A percentile compares a stretch with the other conserved stretches of the same genome.
Conservation (phyloP, 2,888 invertebrate species). For the Chloromyia formosa region DNA sequence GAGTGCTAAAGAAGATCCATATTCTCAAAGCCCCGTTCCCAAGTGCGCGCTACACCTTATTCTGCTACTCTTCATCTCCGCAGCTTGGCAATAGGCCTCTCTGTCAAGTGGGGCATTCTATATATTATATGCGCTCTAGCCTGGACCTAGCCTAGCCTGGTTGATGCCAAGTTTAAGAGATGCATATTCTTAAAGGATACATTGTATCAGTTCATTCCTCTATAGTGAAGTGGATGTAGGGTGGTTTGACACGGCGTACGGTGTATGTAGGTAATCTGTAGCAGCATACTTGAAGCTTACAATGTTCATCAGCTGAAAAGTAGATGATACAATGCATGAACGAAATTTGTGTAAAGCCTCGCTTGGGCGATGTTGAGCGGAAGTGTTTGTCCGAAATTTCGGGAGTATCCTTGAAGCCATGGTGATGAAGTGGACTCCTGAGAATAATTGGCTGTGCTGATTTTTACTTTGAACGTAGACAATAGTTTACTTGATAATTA, state of each 20-base stretch:
- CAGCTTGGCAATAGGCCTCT: not conserved
- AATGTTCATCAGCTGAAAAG: not conserved
- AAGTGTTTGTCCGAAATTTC: not conserved
- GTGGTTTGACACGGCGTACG: not conserved
- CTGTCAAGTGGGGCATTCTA: not conserved
- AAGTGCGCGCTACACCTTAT: not conserved
- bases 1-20: constrained; percentile 25
- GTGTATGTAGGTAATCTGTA: not conserved
- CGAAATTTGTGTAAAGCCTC: not conserved
- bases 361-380: not conserved
- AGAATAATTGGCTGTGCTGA: too few relatives aligned
- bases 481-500: too few relatives aligned
- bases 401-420: not conserved
- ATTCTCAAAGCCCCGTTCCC: not conserved
- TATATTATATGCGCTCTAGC: not conserved
- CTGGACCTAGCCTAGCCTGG: not conserved
- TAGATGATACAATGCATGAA: not conserved
- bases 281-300: not conserved
- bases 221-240: constrained; percentile 5
- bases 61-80: constrained; percentile 3
- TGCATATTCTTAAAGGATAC: not conserved
- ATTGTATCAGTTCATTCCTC: constrained; percentile 16
- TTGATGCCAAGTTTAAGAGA: not conserved
- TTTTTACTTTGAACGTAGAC: too few relatives aligned
- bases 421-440: not conserved